Conservation (phyloP, 1,140 invertebrate genomes). For the Eupeodes corollae region DNA sequence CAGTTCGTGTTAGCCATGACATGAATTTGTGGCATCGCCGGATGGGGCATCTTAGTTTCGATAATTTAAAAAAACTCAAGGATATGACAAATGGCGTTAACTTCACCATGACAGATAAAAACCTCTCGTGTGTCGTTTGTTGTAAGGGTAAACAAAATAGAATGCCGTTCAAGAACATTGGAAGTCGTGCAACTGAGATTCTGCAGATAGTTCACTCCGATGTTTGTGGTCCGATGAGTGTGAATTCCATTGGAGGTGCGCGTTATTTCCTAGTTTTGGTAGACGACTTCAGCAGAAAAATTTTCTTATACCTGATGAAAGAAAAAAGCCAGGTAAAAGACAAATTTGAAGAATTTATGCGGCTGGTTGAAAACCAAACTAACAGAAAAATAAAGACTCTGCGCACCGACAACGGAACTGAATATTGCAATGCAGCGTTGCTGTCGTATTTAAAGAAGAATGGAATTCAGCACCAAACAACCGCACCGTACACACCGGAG, state of each 20-base stretch:
- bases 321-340: background rate
- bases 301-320: background rate
- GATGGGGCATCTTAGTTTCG: no score
- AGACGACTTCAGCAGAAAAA: constrained; percentile 14
- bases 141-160: background rate
- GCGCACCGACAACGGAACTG: constrained; percentile 23
- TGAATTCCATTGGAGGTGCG: constrained; percentile 15
- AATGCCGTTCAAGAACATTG: background rate
- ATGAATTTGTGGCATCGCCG: no score
- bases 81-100: no score
- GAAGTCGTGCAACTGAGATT: constrained; percentile 8
- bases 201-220: constrained; percentile 25
- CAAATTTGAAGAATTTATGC: constrained; percentile 7
- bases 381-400: constrained; percentile 19
- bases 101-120: no score
- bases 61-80: no score
- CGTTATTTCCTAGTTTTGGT: constrained; percentile 30
- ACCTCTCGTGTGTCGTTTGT: background rate
- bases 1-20: no score
- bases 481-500: constrained; percentile 23
- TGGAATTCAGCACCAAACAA: constrained; percentile 13
- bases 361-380: constrained; percentile 1
- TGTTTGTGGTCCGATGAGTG: constrained; percentile 27
- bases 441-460: constrained; percentile 3
- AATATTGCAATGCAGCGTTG: constrained; percentile 14